These are phyloP conservation scores for Linyphia triangularis DNA, from an alignment of 2,888 invertebrate species.

Conservation along the genomic window DNA sequence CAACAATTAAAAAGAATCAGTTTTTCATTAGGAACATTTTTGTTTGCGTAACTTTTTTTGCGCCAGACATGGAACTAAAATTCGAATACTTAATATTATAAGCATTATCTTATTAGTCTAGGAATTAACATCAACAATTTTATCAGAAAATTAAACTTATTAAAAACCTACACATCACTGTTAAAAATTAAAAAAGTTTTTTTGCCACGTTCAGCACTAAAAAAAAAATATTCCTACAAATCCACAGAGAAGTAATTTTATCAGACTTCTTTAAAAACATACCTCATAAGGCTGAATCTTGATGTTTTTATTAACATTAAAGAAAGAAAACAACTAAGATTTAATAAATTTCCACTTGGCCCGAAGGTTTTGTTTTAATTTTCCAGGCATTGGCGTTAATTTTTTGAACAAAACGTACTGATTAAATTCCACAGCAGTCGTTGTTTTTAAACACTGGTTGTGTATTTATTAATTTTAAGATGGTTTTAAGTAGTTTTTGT, in stretches of 20 bases:
- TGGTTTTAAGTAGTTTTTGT: neutral
- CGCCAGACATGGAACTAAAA: neutral
- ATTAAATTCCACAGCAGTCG: constrained; percentile 52
- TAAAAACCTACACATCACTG: constrained; percentile 8
- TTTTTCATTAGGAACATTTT: neutral
- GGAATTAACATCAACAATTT: constrained; percentile 13
- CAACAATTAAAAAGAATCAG: neutral
- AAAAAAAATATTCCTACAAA: constrained; percentile 26
- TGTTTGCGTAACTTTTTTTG: constrained; percentile 4
- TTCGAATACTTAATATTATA: neutral
- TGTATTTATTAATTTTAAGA: constrained; percentile 65
- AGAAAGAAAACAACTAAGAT: constrained; percentile 39
- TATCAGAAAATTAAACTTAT: constrained; percentile 33
- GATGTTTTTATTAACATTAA: constrained; percentile 43
- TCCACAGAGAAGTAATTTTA: constrained; percentile 32
- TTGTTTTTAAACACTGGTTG: constrained; percentile 5
- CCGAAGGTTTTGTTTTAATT: constrained; percentile 64
- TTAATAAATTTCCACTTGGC: constrained; percentile 57
- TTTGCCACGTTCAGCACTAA: neutral
- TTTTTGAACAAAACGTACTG: constrained; percentile 71
- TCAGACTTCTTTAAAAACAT: neutral
- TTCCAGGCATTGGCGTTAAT: constrained; percentile 55
- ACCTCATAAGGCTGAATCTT: neutral
- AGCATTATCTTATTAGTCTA: constrained; percentile 6
- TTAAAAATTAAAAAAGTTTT: constrained; percentile 9